phyloP scores from a whole-genome alignment of 2,888 invertebrate species.

The Nemoura dubitans region DNA sequence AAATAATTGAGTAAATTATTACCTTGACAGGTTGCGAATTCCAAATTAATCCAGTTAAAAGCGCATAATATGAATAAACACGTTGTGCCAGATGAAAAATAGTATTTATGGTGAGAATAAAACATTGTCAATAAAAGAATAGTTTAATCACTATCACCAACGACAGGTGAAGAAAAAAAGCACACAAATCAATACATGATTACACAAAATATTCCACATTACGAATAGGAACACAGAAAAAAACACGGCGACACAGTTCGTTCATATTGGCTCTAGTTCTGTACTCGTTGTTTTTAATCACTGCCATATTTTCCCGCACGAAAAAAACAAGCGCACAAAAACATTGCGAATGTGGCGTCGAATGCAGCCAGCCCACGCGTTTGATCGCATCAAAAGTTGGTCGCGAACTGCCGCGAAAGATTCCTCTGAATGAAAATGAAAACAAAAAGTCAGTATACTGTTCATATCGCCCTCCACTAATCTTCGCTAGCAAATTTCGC shows the following conservation, averaged over 20 bases:
- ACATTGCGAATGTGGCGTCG: not conserved
- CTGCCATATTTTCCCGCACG: not conserved
- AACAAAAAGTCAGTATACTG: constrained; percentile 23
- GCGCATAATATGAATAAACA: constrained; percentile 27
- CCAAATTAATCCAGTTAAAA: constrained; percentile 28
- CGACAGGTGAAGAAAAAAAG: not conserved
- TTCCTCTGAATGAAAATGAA: constrained; percentile 36
- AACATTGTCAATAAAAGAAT: constrained; percentile 21
- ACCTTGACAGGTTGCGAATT: constrained; percentile 28
- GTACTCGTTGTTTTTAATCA: not conserved
- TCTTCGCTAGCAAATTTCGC: not conserved
- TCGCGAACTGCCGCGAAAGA: not conserved
- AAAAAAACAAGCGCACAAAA: not conserved
- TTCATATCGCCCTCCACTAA: constrained; percentile 38
- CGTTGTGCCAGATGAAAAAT: constrained; percentile 35
- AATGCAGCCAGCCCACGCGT: not conserved
- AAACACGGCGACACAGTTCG: not conserved
- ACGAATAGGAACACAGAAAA: not conserved
- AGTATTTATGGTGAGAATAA: constrained; percentile 37
- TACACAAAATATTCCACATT: not conserved
- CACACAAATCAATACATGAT: constrained; percentile 9
- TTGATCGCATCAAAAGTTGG: not conserved
- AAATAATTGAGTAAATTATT: constrained; percentile 7
- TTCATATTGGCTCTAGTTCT: not conserved
- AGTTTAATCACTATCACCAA: not conserved